Conservation (phyloP, 2,113 vertebrate species). For the Sorex fumeus region DNA sequence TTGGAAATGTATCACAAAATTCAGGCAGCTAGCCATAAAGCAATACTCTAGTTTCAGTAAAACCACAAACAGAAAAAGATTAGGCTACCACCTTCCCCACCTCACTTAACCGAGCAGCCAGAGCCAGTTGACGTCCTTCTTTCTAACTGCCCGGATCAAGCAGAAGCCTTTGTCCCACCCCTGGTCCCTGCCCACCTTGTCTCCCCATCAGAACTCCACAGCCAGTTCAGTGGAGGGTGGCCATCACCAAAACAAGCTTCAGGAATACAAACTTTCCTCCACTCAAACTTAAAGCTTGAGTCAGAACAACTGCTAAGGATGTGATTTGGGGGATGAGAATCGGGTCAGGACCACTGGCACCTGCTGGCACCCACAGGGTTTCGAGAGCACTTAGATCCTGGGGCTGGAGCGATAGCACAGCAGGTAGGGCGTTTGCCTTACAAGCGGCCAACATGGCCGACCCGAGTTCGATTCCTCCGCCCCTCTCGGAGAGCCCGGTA, state of each 20-base stretch:
- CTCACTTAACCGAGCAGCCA: not conserved
- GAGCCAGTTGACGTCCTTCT: not conserved
- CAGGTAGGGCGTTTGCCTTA: no score
- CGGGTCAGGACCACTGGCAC: not conserved
- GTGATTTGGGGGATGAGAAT: not conserved
- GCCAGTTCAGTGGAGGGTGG: not conserved
- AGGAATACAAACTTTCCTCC: not conserved
- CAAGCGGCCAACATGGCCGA: no score
- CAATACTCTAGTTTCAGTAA: constrained; percentile 41
- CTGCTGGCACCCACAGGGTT: not conserved
- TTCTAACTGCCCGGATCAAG: not conserved
- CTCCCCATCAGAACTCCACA: not conserved
- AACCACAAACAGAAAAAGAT: not conserved
- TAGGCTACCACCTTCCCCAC: not conserved
- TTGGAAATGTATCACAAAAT: constrained; percentile 55
- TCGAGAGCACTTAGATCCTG: not conserved
- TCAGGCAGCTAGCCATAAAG: not conserved
- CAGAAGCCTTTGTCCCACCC: not conserved
- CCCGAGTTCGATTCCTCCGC: no score
- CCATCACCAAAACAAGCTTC: not conserved
- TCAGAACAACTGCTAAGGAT: not conserved
- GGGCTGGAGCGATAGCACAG: no score
- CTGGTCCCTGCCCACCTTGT: not conserved
- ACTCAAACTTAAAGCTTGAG: not conserved
- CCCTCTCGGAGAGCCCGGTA: no score